Conservation (phyloP, 2,888 invertebrate genomes). For the Meteorus cinctellus region DNA sequence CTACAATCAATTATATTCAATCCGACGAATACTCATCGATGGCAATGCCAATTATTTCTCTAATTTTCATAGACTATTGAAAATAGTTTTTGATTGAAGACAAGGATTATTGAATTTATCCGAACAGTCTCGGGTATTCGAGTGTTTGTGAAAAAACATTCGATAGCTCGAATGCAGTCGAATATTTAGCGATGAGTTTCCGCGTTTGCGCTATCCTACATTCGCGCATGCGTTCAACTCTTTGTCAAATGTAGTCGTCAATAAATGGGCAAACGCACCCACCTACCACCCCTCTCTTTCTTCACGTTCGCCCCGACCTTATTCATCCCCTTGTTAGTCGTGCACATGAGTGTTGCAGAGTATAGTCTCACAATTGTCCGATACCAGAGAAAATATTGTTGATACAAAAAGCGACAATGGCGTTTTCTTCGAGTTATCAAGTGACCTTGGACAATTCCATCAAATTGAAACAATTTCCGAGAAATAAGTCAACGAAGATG, state of each 20-base stretch:
- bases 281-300: constrained; percentile 21
- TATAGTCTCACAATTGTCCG: no score
- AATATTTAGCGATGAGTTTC: background rate
- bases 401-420: no score
- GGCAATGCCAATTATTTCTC: background rate
- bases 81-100: background rate
- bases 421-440: no score
- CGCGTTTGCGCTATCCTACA: background rate
- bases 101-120: background rate
- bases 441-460: no score
- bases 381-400: no score
- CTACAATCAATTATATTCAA: no score
- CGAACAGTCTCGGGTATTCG: background rate
- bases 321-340: background rate
- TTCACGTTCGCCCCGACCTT: constrained; percentile 26
- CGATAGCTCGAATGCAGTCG: background rate
- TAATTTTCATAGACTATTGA: background rate
- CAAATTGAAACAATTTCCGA: no score
- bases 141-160: background rate
- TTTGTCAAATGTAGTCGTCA: background rate
- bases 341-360: no score
- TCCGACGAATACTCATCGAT: no score
- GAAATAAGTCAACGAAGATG: no score
- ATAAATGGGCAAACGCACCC: constrained; percentile 11
- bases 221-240: constrained; percentile 4